Conservation (phyloP, 2,797 vertebrate species). For the Leuciscus waleckii region DNA sequence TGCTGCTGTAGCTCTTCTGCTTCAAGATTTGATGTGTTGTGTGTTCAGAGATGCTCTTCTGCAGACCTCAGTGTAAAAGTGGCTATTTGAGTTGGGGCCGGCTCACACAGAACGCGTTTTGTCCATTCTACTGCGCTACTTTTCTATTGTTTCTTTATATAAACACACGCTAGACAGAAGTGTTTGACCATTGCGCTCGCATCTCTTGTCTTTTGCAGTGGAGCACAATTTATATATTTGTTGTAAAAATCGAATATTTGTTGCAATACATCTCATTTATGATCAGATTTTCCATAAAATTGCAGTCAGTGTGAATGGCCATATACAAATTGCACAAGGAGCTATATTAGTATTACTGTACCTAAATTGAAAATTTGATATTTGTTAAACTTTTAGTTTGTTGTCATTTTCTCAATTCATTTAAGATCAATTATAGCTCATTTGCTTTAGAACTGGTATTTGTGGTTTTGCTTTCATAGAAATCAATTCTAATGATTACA, state of each 20-base stretch:
- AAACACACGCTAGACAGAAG: neutral
- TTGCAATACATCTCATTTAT: neutral
- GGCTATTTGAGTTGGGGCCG: neutral
- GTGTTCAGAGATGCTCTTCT: too few species aligned
- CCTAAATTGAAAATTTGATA: too few species aligned
- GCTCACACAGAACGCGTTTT: neutral
- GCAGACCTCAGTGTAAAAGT: too few species aligned
- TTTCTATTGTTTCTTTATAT: too few species aligned
- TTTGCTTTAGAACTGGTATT: conserved; percentile 7
- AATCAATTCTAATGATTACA: conserved; percentile 17
- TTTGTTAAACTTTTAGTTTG: neutral
- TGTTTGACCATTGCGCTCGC: neutral
- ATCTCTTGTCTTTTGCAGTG: neutral
- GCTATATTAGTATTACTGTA: neutral
- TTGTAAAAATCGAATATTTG: neutral
- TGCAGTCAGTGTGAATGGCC: neutral
- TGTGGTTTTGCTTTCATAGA: neutral
- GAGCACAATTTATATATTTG: neutral
- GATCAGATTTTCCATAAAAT: neutral
- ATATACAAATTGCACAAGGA: neutral
- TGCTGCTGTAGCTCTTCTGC: too few species aligned
- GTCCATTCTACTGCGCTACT: too few species aligned
- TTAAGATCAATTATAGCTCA: conserved; percentile 1
- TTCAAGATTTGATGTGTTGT: too few species aligned
- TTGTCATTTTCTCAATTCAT: neutral